Percentiles rank a stretch among this genome's conserved stretches.
Conservation (phyloP, 2,888 invertebrate species). For the Yponomeuta sedellus region DNA sequence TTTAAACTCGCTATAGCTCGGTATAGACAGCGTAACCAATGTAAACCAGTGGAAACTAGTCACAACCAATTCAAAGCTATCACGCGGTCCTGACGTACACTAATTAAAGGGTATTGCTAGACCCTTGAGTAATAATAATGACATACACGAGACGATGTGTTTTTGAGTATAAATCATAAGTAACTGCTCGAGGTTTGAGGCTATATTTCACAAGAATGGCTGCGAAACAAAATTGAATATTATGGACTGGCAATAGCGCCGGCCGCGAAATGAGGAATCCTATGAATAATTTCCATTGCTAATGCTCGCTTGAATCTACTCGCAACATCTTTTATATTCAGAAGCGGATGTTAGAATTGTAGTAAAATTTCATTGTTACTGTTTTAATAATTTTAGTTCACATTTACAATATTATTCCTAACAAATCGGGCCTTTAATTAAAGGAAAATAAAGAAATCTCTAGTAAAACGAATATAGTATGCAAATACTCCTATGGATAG, state of each 20-base stretch:
- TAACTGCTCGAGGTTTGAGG: slow-evolving; percentile 32
- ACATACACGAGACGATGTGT: slow-evolving; percentile 26
- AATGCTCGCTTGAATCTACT: neutral
- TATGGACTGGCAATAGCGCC: slow-evolving; percentile 23
- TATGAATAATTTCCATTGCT: slow-evolving; percentile 5
- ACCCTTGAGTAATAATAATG: slow-evolving; percentile 9
- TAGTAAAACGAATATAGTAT: too few relatives aligned
- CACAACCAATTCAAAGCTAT: too few relatives aligned
- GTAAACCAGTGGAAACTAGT: too few relatives aligned
- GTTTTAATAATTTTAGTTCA: neutral
- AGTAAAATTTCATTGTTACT: neutral
- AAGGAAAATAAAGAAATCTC: too few relatives aligned
- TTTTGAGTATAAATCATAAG: slow-evolving; percentile 41
- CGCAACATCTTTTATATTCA: neutral
- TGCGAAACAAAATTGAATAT: slow-evolving; percentile 50
- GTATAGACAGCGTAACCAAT: too few relatives aligned
- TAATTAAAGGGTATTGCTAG: neutral
- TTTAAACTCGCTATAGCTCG: too few relatives aligned
- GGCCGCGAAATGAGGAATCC: slow-evolving; percentile 7
- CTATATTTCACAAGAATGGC: slow-evolving; percentile 53
- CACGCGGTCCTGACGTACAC: too few relatives aligned
- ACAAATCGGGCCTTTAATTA: too few relatives aligned
- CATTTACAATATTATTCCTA: too few relatives aligned
- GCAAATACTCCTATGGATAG: too few relatives aligned
- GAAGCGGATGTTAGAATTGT: neutral